Evolutionary conservation across 2,113 vertebrate species (phyloP), one percentile per base, ranked within the genome.

Genomic region (Tretioscincus oriximinensis): DNA sequence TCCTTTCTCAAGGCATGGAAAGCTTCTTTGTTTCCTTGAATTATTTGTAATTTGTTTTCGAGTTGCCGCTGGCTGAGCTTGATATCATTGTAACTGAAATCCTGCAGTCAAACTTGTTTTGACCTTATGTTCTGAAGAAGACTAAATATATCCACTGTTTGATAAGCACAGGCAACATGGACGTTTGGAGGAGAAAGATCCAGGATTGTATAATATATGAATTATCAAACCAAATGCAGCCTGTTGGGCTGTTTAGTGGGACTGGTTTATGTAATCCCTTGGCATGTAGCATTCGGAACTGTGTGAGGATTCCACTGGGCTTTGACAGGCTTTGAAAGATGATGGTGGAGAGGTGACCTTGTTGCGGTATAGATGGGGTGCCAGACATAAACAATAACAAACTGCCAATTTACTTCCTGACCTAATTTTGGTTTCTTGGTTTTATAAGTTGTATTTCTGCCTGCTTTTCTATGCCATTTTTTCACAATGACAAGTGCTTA

Each of bases 101-200:
- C 18, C 7, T 47, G 35, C 31, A 22, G 5, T 28, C 51, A 26
- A 63, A 49, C n/a, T 47, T 81, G 54, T 41, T 76, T 69, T 76
- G 65, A 76, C 54, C 51, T 63, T 26, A 20, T 63, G 41, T 61
- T 76, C 20, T 69, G 60, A n/a, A 24, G 66, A 28, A 69, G 65
- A 76, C 73, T 81, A 76, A 76, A 76, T 69, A 76, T 76, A 70
- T 29, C 51, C 51, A 60, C 31, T 60, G 73, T 1, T 65, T 22
- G 31, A 61, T 71, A 76, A 75, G 65, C 51, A 69, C 80, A 61
- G 2, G 22, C 24, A 24, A n/a, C 61, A 76, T 76, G 65, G 58
- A 81, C 76, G 69, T 28, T 71, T 79, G n/a, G 51, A 47, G n/a
- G 72, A 26, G 35, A 45, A 12, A 9, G 7, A 31, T 3, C 68